These are phyloP conservation scores for Eremophila alpestris DNA, from an alignment of 2,797 vertebrate genomes.

Conservation along the genomic window DNA sequence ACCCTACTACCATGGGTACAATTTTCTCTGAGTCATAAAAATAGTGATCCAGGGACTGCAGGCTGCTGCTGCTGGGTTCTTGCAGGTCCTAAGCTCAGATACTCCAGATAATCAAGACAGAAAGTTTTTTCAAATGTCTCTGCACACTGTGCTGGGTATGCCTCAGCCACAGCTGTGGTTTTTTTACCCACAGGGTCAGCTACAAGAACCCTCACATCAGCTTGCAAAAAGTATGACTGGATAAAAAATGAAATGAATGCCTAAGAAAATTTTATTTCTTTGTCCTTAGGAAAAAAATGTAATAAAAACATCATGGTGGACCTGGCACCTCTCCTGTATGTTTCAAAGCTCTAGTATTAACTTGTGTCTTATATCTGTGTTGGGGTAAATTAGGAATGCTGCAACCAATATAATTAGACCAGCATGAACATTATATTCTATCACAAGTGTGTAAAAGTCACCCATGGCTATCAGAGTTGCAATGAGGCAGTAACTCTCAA, in stretches of 20 bases:
- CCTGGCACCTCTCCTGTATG: neutral
- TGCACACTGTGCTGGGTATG: neutral
- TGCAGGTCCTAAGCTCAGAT: neutral
- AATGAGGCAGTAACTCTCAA: neutral
- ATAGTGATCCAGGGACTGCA: neutral
- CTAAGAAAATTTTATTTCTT: neutral
- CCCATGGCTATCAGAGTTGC: neutral
- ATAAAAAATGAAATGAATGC: neutral
- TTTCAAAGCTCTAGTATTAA: neutral
- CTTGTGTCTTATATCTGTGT: neutral
- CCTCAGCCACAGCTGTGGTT: neutral
- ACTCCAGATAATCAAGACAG: neutral
- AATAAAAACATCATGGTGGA: neutral
- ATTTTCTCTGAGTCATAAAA: neutral
- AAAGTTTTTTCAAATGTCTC: neutral
- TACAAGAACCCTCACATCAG: neutral
- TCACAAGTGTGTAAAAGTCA: neutral
- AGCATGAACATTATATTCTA: neutral
- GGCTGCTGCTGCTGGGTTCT: neutral
- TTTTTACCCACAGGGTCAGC: neutral
- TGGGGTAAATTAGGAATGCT: neutral
- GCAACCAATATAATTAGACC: neutral
- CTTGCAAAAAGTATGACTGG: neutral
- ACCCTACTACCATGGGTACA: neutral
- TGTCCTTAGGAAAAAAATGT: neutral